These are phyloP conservation scores for Cyanoliseus patagonus DNA, from an alignment of 2,113 vertebrate species.

Conservation along the genomic window DNA sequence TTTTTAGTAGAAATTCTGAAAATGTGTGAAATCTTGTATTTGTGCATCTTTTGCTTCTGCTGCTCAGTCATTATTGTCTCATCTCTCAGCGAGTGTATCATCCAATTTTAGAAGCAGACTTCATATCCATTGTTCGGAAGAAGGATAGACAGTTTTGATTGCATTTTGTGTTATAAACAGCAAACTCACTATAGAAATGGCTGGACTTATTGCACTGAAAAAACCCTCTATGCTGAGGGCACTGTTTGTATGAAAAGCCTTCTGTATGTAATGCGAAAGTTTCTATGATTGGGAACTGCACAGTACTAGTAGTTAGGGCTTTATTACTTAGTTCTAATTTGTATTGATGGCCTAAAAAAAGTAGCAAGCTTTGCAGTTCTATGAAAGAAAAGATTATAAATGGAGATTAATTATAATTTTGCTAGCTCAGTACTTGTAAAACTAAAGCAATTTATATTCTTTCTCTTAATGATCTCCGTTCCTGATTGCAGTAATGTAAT, in stretches of 20 bases:
- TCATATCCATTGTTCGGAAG: constrained; percentile 40
- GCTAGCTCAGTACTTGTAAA: constrained; percentile 99
- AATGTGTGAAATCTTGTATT: constrained; percentile 16
- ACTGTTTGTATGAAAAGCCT: constrained; percentile 66
- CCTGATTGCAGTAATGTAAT: constrained; percentile 99
- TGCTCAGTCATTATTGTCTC: constrained; percentile 63
- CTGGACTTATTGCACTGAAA: constrained; percentile 58
- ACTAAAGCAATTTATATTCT: constrained; percentile 99
- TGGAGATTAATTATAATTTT: constrained; percentile 99
- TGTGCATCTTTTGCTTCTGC: neutral
- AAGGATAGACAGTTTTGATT: constrained; percentile 12
- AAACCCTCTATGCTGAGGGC: constrained; percentile 62
- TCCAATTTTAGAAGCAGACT: constrained; percentile 64
- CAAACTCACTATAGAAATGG: constrained; percentile 50
- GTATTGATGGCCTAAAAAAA: constrained; percentile 98
- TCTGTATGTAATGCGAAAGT: constrained; percentile 71
- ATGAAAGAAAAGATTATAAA: constrained; percentile 97
- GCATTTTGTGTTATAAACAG: constrained; percentile 54
- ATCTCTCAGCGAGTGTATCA: constrained; percentile 23
- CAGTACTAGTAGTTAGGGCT: constrained; percentile 80
- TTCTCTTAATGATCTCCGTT: constrained; percentile 99
- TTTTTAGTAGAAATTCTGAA: constrained; percentile 16
- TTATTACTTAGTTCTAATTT: constrained; percentile 96
- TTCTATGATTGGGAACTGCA: constrained; percentile 72
- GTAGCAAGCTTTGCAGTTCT: constrained; percentile 95